A percentile compares a stretch with the other conserved stretches of the same genome.
Evolutionary conservation across 2,797 vertebrate species (phyloP).

Genomic region (Enteromius treurensis): DNA sequence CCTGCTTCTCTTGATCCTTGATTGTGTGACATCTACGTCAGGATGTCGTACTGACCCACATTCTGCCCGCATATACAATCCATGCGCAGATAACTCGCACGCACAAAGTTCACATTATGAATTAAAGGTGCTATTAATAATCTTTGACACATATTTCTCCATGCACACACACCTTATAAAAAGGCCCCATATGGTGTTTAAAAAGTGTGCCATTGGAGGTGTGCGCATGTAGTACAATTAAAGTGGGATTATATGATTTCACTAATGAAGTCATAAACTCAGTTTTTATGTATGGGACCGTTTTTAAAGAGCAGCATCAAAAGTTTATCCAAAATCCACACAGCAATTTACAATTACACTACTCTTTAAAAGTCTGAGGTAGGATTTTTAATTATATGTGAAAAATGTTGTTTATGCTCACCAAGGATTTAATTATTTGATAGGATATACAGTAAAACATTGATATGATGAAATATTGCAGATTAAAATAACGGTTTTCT

Average conservation of each 20-base stretch:
- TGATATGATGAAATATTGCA: background rate
- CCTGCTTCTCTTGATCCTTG: constrained; percentile 30
- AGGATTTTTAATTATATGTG: background rate
- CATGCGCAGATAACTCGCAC: background rate
- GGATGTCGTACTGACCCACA: constrained; percentile 46
- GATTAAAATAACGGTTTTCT: background rate
- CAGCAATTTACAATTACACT: background rate
- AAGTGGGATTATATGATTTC: background rate
- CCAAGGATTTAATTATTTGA: background rate
- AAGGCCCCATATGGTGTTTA: constrained; percentile 4
- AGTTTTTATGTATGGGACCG: background rate
- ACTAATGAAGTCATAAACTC: background rate
- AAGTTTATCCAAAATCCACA: background rate
- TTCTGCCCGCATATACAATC: constrained; percentile 19
- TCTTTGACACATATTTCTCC: constrained; percentile 4
- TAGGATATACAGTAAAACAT: background rate
- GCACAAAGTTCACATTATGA: background rate
- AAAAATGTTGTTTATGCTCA: background rate
- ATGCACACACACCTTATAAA: constrained; percentile 13
- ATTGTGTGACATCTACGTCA: constrained; percentile 30
- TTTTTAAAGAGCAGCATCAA: background rate
- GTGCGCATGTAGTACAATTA: background rate
- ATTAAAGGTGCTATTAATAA: constrained; percentile 34
- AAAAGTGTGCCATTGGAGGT: background rate
- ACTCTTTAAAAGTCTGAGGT: background rate